Evolutionary conservation across 2,113 vertebrate species (phyloP).

Genomic region (Xenopus laevis): DNA sequence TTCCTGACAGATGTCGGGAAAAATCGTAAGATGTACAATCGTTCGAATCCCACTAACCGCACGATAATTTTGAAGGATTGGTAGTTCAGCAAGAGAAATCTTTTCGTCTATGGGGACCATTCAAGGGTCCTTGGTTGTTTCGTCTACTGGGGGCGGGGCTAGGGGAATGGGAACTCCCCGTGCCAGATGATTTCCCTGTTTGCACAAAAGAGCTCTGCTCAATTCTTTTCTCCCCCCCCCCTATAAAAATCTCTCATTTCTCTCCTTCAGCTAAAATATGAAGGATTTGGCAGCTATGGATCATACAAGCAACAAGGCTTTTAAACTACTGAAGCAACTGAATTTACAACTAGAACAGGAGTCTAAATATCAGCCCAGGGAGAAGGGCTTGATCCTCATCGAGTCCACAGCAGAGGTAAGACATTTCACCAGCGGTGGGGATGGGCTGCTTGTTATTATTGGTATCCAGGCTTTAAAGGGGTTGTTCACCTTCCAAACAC

Average conservation of each 20-base stretch:
- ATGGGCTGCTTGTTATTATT: no score
- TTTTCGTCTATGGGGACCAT: no score
- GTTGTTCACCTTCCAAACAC: no score
- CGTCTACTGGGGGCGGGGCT: background rate
- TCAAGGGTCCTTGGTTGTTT: background rate
- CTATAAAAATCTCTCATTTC: background rate
- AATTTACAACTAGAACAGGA: constrained; percentile 82
- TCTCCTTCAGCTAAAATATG: constrained; percentile 49
- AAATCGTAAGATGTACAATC: no score
- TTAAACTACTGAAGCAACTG: constrained; percentile 85
- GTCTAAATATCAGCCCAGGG: constrained; percentile 77
- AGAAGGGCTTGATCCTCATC: constrained; percentile 82
- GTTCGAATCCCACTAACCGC: no score
- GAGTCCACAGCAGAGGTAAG: constrained; percentile 77
- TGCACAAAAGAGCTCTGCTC: background rate
- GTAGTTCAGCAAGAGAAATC: no score
- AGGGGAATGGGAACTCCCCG: background rate
- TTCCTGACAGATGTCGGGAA: no score
- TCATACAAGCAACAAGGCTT: constrained; percentile 70
- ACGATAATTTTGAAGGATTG: no score
- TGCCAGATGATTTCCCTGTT: constrained; percentile 27
- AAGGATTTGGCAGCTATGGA: constrained; percentile 55
- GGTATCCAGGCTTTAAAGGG: background rate
- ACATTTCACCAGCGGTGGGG: background rate
- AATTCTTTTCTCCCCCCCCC: background rate